Percentiles rank a stretch among this genome's conserved stretches.
Evolutionary conservation across 2,888 invertebrate species (phyloP).

Genomic region (Hetaerina titia): DNA sequence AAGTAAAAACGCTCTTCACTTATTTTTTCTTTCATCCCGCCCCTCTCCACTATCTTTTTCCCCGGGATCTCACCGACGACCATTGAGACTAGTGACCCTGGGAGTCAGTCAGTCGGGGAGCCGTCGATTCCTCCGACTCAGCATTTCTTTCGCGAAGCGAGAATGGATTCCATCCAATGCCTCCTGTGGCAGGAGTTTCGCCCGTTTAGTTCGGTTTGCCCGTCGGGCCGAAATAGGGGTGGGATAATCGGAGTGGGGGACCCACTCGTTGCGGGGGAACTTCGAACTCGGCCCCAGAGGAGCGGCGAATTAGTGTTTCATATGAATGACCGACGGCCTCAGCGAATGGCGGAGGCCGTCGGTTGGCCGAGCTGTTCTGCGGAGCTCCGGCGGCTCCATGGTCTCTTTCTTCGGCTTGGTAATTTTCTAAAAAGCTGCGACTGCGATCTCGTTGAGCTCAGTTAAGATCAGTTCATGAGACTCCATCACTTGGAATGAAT

Average conservation of each 20-base stretch:
- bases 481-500: no score
- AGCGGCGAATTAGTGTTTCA: background rate
- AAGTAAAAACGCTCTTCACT: background rate
- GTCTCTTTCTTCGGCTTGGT: background rate
- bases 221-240: no score
- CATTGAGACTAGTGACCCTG: background rate
- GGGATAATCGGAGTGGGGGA: background rate
- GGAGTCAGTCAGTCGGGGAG: background rate
- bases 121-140: background rate
- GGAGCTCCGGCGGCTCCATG: background rate
- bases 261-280: background rate
- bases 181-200: background rate
- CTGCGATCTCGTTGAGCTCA: background rate
- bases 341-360: no score
- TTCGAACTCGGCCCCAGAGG: no score
- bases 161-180: background rate
- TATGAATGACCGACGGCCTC: background rate
- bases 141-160: background rate
- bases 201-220: background rate
- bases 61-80: background rate
- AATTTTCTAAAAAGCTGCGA: background rate
- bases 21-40: background rate
- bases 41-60: background rate
- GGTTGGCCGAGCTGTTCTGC: background rate
- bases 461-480: no score